phyloP scores from a whole-genome alignment of 2,888 invertebrate species.

The Odontocolon sp. region DNA sequence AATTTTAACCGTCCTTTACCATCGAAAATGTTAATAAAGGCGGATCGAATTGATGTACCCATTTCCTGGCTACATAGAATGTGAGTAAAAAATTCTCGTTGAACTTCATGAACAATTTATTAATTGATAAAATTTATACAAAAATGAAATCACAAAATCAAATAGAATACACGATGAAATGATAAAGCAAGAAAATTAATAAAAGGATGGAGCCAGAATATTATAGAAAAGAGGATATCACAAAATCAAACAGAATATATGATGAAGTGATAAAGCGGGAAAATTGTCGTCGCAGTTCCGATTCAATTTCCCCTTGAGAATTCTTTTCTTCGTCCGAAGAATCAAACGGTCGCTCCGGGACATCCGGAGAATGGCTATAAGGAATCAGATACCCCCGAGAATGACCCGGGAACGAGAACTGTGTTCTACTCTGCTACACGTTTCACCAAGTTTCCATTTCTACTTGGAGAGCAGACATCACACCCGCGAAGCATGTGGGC shows the following conservation, averaged over 20 bases:
- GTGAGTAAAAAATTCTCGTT: background rate
- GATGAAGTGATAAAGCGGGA: background rate
- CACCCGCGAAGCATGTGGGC: constrained; percentile 1
- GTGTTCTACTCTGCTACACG: background rate
- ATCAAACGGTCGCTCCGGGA: background rate
- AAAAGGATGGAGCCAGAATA: no score
- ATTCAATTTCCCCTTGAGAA: background rate
- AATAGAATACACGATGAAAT: background rate
- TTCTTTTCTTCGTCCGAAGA: background rate
- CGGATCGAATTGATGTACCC: no score
- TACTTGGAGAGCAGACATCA: constrained; percentile 10
- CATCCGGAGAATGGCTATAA: background rate
- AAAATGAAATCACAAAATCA: background rate
- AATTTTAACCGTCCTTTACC: no score
- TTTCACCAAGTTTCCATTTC: constrained; percentile 35
- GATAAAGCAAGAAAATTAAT: no score
- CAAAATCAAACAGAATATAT: background rate
- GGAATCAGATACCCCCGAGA: background rate
- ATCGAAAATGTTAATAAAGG: no score
- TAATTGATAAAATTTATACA: background rate
- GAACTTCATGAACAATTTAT: background rate
- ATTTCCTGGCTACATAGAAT: background rate
- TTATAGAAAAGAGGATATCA: background rate
- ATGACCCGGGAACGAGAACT: background rate
- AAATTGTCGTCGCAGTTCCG: constrained; percentile 1